Base-by-base conservation (phyloP, 2,113 vertebrate genomes). In the Poecilia latipinna region DNA sequence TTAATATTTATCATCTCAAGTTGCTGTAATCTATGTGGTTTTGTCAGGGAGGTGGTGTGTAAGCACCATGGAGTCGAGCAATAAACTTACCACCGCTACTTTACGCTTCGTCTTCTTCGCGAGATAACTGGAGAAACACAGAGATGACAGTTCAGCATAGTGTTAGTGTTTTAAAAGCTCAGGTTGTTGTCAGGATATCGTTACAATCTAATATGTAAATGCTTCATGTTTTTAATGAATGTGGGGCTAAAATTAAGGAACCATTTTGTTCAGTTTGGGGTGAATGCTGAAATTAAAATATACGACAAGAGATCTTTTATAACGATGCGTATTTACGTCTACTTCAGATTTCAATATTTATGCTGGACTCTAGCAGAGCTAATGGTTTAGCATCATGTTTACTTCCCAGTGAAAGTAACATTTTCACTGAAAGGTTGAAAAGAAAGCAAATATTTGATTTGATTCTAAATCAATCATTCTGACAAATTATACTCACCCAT, bases 81-180 rank as follows among this genome's bases (percentile, higher is more conserved):
- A 57, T 8, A 26, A 70, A 85, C 90, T 87, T 75, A 92, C 90
- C 74, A 0, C 24, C 12, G 70, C 84, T 94, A 95, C 70, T 91
- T 79, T 68, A 92, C 39, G 71, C 90, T 96, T 84, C 93, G 87
- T 90, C 94, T 96, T 88, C 95, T 93, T 89, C 94, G 94, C 83
- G 95, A 96, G 88, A 97, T 96, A 70, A 96, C 96, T 99, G 29
- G 87, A 88, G 87, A 88, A 68, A 77, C 12, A 84, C 70, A 86
- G 31, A 77, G 37, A 72, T 4, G 0, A 32, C 17, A 62, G 79
- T 68, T 73, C 31, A 81, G 44, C 33, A 28, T 12, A 32, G 15
- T 0, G 3, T 3, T 12, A 28, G 1, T 26, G 68, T 60, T 67
- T 7, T 54, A 48, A 51, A 22, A 48, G 31, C 22, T 22, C 26